Conservation (phyloP, 2,113 vertebrate genomes). For the Nycticryphes semicollaris region DNA sequence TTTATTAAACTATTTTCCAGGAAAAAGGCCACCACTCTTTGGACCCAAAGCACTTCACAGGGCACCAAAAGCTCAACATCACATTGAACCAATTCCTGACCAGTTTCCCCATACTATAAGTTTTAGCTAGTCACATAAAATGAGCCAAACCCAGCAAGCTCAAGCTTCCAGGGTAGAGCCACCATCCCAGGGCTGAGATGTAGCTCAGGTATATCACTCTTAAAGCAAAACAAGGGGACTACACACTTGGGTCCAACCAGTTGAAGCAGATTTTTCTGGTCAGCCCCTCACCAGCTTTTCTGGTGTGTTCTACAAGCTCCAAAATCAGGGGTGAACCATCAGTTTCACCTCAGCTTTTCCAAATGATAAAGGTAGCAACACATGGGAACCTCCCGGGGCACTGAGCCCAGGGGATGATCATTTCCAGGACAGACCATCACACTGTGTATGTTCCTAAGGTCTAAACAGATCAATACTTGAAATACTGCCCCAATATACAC, state of each 20-base stretch:
- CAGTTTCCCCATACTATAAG: not conserved
- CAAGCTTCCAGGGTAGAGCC: not conserved
- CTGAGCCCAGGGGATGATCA: not conserved
- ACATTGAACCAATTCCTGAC: not conserved
- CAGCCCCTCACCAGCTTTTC: not conserved
- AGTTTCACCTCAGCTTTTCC: not conserved
- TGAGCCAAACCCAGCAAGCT: not conserved
- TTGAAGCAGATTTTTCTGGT: not conserved
- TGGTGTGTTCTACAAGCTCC: not conserved
- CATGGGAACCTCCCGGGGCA: not conserved
- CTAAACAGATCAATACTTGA: not conserved
- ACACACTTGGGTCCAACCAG: accelerated
- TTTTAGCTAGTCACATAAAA: not conserved
- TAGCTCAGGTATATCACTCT: not conserved
- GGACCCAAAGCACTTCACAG: not conserved
- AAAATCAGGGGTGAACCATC: not conserved
- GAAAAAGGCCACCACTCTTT: not conserved
- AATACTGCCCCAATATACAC: not conserved
- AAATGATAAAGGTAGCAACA: accelerated
- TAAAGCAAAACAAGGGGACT: accelerated
- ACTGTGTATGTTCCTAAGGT: not conserved
- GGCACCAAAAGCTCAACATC: not conserved
- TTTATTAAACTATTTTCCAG: not conserved
- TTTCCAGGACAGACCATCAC: not conserved
- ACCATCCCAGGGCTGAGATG: not conserved